These are phyloP conservation scores for Lithobates sylvaticus DNA, from an alignment of 2,797 vertebrate genomes.

Conservation along the genomic window DNA sequence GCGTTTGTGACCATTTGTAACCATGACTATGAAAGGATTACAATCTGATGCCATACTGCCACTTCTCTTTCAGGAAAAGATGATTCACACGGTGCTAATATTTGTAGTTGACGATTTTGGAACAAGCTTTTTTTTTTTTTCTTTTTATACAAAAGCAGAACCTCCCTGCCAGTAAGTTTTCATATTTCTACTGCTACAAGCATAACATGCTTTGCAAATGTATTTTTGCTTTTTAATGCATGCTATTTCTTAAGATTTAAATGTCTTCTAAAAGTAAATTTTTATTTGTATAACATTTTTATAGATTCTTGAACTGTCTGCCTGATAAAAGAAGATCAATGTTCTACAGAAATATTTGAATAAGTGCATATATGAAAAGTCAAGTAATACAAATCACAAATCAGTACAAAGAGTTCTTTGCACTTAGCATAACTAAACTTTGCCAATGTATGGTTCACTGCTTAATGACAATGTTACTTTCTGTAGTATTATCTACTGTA, in stretches of 20 bases:
- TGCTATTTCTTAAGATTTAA: not conserved
- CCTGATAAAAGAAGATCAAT: not conserved
- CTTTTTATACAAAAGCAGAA: not conserved
- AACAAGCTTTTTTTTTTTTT: not conserved
- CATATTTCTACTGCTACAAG: not conserved
- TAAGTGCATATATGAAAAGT: not conserved
- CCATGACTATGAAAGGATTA: not conserved
- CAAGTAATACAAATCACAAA: not conserved
- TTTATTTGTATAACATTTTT: not conserved
- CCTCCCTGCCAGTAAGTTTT: not conserved
- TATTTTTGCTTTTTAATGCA: not conserved
- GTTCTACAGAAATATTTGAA: not conserved
- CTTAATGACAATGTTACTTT: slow-evolving; percentile 42
- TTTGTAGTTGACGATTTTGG: not conserved
- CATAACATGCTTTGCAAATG: not conserved
- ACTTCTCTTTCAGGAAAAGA: not conserved
- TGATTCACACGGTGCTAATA: not conserved
- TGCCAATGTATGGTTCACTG: slow-evolving; percentile 48
- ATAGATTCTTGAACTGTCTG: not conserved
- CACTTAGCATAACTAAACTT: slow-evolving; percentile 35
- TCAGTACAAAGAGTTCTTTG: slow-evolving; percentile 15
- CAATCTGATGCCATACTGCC: not conserved
- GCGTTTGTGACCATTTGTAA: not conserved
- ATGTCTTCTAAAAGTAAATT: not conserved
- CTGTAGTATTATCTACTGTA: slow-evolving; percentile 48